A percentile compares a stretch with the other conserved stretches of the same genome.
Evolutionary conservation across 2,113 vertebrate species (phyloP).

Genomic region (Nothocercus julius): DNA sequence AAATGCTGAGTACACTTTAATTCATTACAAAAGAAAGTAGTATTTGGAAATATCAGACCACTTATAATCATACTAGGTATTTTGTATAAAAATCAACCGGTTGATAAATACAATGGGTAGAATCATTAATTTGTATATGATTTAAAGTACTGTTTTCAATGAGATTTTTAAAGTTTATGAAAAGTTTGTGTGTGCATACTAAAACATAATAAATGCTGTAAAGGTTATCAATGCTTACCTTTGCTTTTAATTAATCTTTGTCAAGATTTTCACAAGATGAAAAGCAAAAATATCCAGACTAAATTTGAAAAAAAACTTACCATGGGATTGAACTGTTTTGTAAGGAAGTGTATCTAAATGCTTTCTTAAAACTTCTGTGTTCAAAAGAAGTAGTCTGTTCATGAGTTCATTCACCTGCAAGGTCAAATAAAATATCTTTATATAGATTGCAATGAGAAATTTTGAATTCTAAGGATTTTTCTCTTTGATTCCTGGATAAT

Average conservation of each 20-base stretch:
- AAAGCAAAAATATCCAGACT: background rate
- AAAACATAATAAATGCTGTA: background rate
- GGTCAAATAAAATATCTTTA: conserved; percentile 4
- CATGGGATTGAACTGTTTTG: conserved; percentile 89
- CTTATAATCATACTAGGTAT: background rate
- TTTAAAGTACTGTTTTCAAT: background rate
- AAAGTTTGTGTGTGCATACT: background rate
- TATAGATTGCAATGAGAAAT: background rate
- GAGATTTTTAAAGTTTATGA: background rate
- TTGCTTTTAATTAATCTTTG: background rate
- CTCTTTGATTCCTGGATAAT: background rate
- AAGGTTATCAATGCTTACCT: background rate
- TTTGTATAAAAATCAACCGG: background rate
- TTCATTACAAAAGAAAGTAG: background rate
- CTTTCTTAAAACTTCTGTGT: conserved; percentile 85
- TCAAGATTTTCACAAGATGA: background rate
- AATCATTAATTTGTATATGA: background rate
- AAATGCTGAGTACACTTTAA: background rate
- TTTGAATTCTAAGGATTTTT: background rate
- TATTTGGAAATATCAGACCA: background rate
- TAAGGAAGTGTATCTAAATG: conserved; percentile 84
- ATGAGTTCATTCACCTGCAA: conserved; percentile 87
- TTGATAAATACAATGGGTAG: background rate
- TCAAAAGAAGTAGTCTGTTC: conserved; percentile 85
- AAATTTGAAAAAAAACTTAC: conserved; percentile 68